Evolutionary conservation across 1,140 invertebrate genomes (phyloP).

Genomic region (Propsilocerus akamusi): DNA sequence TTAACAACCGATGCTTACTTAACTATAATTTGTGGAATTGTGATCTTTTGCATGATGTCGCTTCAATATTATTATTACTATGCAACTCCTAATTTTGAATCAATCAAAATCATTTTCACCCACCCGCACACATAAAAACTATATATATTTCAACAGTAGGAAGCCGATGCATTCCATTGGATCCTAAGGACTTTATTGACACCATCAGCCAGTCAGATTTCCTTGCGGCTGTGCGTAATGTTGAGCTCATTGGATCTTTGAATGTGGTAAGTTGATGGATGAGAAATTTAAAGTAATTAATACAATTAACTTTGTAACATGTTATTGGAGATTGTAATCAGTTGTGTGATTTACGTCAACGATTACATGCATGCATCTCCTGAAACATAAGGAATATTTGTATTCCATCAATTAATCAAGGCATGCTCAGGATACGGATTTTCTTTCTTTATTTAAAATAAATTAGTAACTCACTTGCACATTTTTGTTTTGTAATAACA

Average conservation of each 20-base stretch:
- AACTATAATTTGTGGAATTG: background rate
- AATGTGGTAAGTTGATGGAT: constrained; percentile 10
- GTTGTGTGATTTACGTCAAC: too few species aligned
- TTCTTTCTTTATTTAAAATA: background rate
- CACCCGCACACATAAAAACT: too few species aligned
- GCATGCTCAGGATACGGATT: background rate
- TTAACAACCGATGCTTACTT: background rate
- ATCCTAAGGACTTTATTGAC: constrained; percentile 7
- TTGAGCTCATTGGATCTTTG: constrained; percentile 15
- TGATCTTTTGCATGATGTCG: background rate
- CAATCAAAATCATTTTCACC: background rate
- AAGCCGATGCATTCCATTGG: constrained; percentile 14
- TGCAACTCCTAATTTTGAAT: background rate
- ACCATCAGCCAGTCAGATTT: constrained; percentile 11
- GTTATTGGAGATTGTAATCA: too few species aligned
- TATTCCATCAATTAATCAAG: background rate
- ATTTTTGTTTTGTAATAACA: background rate
- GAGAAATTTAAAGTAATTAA: constrained; percentile 10
- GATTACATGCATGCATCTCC: background rate
- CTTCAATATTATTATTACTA: background rate
- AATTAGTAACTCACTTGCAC: constrained; percentile 9
- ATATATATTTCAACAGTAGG: constrained; percentile 8
- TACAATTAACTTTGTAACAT: too few species aligned
- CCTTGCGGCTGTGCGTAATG: constrained; percentile 11
- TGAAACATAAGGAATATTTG: background rate